These are phyloP conservation scores for Regulus satrapa DNA, from an alignment of 2,113 vertebrate genomes.

Conservation along the genomic window DNA sequence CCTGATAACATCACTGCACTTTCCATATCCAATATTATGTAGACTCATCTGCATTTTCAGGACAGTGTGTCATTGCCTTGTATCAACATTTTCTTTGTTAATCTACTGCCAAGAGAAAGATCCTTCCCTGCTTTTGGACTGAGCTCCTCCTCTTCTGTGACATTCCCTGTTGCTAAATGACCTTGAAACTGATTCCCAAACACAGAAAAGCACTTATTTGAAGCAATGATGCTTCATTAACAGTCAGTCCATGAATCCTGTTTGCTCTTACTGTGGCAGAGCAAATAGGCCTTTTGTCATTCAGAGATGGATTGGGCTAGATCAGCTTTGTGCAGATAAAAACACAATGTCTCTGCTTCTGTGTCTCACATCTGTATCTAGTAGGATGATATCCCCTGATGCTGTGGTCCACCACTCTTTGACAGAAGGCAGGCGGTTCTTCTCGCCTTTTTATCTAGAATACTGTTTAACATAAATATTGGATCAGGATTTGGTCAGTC, in stretches of 20 bases:
- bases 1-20: background rate
- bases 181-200: background rate
- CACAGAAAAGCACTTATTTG: background rate
- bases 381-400: background rate
- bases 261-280: background rate
- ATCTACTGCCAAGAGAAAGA: background rate
- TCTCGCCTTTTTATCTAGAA: background rate
- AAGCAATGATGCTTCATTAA: background rate
- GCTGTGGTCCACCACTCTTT: background rate
- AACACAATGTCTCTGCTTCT: background rate
- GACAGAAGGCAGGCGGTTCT: background rate
- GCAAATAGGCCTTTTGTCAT: background rate
- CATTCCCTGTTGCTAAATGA: background rate
- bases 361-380: background rate
- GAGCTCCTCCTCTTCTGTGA: background rate
- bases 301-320: background rate
- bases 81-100: background rate
- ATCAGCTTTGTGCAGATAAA: background rate
- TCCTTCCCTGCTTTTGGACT: background rate
- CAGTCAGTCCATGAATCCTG: background rate
- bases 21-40: background rate
- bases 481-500: background rate
- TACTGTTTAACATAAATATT: background rate
- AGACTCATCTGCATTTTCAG: background rate
- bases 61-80: background rate